Percentiles rank a stretch among this genome's conserved stretches.
These are phyloP conservation scores for Myiozetetes cayanensis DNA, from an alignment of 2,113 vertebrate genomes.

Conservation along the genomic window DNA sequence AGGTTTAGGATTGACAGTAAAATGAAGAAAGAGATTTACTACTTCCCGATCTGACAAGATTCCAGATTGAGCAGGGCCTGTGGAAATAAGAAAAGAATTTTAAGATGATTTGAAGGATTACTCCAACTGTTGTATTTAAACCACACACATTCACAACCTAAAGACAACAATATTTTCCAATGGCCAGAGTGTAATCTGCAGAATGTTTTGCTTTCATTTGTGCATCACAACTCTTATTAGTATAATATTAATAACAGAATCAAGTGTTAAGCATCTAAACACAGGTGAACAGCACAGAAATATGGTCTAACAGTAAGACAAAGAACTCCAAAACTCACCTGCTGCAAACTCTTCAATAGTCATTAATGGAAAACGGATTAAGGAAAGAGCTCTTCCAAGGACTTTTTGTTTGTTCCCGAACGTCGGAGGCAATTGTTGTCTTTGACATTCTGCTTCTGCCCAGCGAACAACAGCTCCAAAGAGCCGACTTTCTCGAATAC, in stretches of 20 bases:
- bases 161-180: not conserved
- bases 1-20: conserved; percentile 95
- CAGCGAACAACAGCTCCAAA: conserved; percentile 93
- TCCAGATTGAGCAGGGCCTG: conserved; percentile 94
- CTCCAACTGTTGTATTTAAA: not conserved
- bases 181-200: not conserved
- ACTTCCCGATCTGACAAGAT: conserved; percentile 93
- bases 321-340: conserved; percentile 70
- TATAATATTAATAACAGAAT: not conserved
- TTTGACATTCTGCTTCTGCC: conserved; percentile 93
- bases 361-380: conserved; percentile 94
- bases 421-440: conserved; percentile 87
- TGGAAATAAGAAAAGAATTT: conserved; percentile 64
- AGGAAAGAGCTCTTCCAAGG: conserved; percentile 89
- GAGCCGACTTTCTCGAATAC: conserved; percentile 90
- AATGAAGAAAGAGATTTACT: conserved; percentile 95
- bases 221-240: not conserved
- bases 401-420: conserved; percentile 91
- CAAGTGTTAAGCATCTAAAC: not conserved
- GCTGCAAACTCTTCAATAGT: conserved; percentile 94
- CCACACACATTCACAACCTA: not conserved
- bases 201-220: not conserved
- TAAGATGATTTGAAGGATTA: not conserved
- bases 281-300: not conserved
- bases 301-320: not conserved